Evolutionary conservation across 2,888 invertebrate species (phyloP), one percentile per base, ranked within the genome.

Genomic region (Lagria hirta): DNA sequence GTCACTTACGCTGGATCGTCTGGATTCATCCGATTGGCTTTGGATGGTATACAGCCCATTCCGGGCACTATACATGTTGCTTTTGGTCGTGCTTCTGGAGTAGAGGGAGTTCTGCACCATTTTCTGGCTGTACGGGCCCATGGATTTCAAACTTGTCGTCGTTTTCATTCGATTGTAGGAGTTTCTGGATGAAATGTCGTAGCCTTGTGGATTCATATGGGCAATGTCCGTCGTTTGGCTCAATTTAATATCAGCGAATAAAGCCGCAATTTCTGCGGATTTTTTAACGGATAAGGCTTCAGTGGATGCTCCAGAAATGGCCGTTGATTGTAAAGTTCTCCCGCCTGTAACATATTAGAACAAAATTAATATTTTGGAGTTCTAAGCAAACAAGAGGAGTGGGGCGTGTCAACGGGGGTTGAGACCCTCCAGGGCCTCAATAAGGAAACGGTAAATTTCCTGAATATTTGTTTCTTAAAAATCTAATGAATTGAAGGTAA

Each of bases 281-380:
- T 91, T 91, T 70, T 91, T 91, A 15, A 90, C 88, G 36, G 88
- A 88, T 0, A 90, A 72, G 0, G 88, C 88, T 58, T 88, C 88
- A 33, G 62, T 57, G 42, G 59, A 64, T 6, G 50, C 57, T 3
- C 60, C 62, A 3, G 62, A 48, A 2, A 62, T 54, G 4, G 64
- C 52, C 6, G 64, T 55, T 4, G 58, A 54, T 32, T 59, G 54
- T 2, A 60, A 27, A 3, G 52, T 49, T 33, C 50, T 48, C 1
- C 48, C 58, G n/a, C 11, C 35, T 43, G 12, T 5, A 33, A 26
- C 5, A 18, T n/a, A n/a, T n/a, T n/a, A n/a, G n/a, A n/a, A n/a
- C n/a, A n/a, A n/a, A n/a, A n/a, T n/a, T n/a, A n/a, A n/a, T n/a
- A n/a, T n/a, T n/a, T n/a, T n/a, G 10, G 4, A 23, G 10, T n/a